Percentiles rank a stretch among this genome's conserved stretches.
phyloP scores from a whole-genome alignment of 23 tunicate species.

The Halocynthia aurantium region DNA sequence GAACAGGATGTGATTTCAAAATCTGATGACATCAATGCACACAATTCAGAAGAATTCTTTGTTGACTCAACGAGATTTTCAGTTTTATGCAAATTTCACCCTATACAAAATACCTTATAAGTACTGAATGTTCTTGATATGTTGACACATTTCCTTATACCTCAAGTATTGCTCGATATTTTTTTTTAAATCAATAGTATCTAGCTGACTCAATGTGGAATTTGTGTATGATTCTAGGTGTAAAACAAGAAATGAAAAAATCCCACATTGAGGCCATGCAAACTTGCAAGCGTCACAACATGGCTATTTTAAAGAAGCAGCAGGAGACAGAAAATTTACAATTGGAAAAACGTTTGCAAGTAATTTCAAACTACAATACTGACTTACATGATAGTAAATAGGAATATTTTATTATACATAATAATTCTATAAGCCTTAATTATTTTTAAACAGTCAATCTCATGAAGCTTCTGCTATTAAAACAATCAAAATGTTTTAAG shows the following conservation, averaged over 20 bases:
- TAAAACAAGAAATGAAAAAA: conserved; percentile 20
- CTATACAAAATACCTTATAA: no score
- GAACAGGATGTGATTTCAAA: no score
- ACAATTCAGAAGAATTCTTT: no score
- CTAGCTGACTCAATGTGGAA: no score
- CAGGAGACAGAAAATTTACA: conserved; percentile 45
- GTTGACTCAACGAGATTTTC: no score
- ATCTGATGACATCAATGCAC: no score
- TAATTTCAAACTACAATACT: background rate
- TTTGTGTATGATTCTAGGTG: background rate
- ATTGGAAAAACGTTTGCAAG: conserved; percentile 47
- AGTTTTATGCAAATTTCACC: no score
- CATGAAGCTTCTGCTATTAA: background rate
- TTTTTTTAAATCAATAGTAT: no score
- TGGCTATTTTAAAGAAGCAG: conserved; percentile 10
- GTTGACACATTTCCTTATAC: no score
- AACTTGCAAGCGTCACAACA: conserved; percentile 53
- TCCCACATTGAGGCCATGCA: conserved; percentile 52
- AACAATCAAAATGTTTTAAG: background rate
- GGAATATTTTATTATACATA: background rate
- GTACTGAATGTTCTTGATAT: no score
- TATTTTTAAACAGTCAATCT: background rate
- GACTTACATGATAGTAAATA: background rate
- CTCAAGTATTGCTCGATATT: no score
- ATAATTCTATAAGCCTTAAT: background rate